Evolutionary conservation across 2,888 invertebrate species (phyloP), one percentile per base, ranked within the genome.

Genomic region (Matsumyia berberina): DNA sequence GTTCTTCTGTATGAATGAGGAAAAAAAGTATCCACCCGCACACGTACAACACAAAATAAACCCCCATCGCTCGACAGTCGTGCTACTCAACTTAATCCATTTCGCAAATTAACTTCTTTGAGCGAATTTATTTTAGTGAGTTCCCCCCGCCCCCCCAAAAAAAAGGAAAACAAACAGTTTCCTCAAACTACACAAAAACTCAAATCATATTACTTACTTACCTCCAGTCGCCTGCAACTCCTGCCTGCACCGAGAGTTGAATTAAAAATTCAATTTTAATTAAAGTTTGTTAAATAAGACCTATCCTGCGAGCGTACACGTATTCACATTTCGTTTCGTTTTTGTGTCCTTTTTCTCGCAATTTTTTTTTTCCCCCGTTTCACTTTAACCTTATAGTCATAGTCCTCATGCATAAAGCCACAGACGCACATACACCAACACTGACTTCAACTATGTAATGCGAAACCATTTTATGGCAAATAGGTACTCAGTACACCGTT

Each of bases 221-320:
- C 66, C 53, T 39, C 53, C 46, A 69, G 55, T 39, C 31, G 53
- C 55, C 44, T 67, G 72, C 66, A 66, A 12, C 39, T 35, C 42
- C 37, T 64, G 62, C 55, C 42, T 57, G 60, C 72, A 76, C 60
- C 44, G 44, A 69, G 69, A 62, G 79, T 70, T 64, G 79, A 85
- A 85, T 85, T 85, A 85, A 80, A 85, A 85, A 85, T 85, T 85
- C 85, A 85, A 80, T 85, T 85, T 80, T 85, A 85, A 85, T 85
- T 85, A 85, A 85, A 85, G 74, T 85, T 85, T 85, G 74, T 76
- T 79, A 85, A 85, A 80, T 80, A 80, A 79, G 74, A 80, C 69
- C 79, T 62, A 69, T 79, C 62, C 35, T 39, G 24, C 24, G 24
- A 24, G 4, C 24, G 66, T 35, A 73, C 66, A 79, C 72, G 49